Evolutionary conservation across 2,797 vertebrate species (phyloP).

Genomic region (Phataginus tetradactyla): DNA sequence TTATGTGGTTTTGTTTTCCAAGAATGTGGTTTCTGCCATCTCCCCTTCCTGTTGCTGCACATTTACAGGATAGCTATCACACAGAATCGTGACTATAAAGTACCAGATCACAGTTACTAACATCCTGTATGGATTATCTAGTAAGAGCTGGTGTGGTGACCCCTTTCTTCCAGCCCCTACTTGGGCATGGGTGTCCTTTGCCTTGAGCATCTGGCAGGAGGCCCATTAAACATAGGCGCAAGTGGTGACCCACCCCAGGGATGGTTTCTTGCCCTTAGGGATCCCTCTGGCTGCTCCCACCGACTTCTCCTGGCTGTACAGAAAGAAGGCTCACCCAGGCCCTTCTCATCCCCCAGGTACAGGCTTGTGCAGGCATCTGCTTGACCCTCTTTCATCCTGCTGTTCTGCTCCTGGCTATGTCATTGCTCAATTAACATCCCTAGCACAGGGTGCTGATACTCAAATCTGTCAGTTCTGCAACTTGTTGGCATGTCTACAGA

Average conservation of each 20-base stretch:
- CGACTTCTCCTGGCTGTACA: not conserved
- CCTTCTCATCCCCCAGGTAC: not conserved
- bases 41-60: not conserved
- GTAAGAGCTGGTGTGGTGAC: not conserved
- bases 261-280: not conserved
- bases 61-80: not conserved
- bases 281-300: not conserved
- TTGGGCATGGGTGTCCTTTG: not conserved
- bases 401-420: slow-evolving; percentile 1
- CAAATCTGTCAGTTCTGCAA: slow-evolving; percentile 45
- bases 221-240: not conserved
- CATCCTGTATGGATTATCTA: not conserved
- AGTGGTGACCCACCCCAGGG: too few relatives aligned
- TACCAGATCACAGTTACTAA: not conserved
- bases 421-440: slow-evolving; percentile 30
- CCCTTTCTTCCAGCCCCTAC: not conserved
- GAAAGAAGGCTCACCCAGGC: not conserved
- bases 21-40: not conserved
- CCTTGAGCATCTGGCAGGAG: not conserved
- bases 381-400: not conserved
- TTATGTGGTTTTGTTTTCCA: not conserved
- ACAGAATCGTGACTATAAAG: not conserved
- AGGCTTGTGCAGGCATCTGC: not conserved
- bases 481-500: slow-evolving; percentile 16
- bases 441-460: not conserved